Evolutionary conservation across 1,140 invertebrate genomes (phyloP), one percentile per base, ranked within the genome.

Genomic region (Drosophila watanabei): DNA sequence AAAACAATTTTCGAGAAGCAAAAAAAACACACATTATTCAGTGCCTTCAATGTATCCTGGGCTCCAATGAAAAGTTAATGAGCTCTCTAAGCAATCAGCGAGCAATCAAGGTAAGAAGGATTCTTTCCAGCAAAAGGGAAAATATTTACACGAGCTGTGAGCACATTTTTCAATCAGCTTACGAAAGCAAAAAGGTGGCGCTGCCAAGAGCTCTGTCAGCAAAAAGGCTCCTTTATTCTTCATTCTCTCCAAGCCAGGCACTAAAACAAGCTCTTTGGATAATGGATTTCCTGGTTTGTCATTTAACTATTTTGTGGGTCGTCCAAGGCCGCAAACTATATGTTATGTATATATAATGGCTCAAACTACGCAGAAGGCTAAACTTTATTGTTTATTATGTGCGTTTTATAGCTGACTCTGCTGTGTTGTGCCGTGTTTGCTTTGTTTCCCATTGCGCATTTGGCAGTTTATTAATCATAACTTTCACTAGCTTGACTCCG

Each of bases 241-340:
- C 54, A 56, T 24, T 56, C 52, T 37, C 16, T n/a, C 18, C 20
- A 24, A 24, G 33, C 20, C 61, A 30, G 46, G 68, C 43, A 54
- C 18, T 45, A 16, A 18, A 24, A n/a, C 33, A 46, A 81, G 61
- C 41, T 79, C 69, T 66, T 46, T 48, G 52, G 48, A 45, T 80
- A 82, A 83, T 83, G 81, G 70, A 80, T 80, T 84, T 83, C 41
- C 81, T 61, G 61, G 48, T 70, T 52, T 69, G 54, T 58, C 62
- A 54, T 58, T 59, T 70, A 57, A 70, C 68, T 70, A 71, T 57
- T 71, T 70, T 69, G 48, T 35, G 46, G 37, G 16, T 33, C 37
- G 11, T 68, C 48, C 49, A 57, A 52, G 48, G 48, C 20, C 49
- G 33, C 20, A 5, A 5, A 52, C n/a, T 33, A 52, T 33, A 33